These are phyloP conservation scores for Drosophila recens DNA, from an alignment of 2,888 invertebrate genomes.

Conservation along the genomic window DNA sequence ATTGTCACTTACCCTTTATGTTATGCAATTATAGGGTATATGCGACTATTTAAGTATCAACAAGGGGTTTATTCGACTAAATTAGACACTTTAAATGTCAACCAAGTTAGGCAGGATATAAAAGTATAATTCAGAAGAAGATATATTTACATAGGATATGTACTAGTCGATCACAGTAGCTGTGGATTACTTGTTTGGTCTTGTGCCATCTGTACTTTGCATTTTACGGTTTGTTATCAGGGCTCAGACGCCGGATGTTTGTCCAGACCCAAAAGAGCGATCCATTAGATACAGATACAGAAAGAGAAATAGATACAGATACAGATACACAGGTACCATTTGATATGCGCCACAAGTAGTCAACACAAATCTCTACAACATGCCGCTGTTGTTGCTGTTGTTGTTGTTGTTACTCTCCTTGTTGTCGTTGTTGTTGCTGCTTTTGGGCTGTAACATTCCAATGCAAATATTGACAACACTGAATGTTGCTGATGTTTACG, in stretches of 20 bases:
- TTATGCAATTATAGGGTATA: neutral
- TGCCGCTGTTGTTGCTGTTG: conserved; percentile 17
- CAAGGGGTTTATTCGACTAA: too few relatives aligned
- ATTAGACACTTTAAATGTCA: too few relatives aligned
- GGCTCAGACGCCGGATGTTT: conserved; percentile 61
- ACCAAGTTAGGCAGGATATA: too few relatives aligned
- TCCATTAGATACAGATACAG: conserved; percentile 28
- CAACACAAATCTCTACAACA: conserved; percentile 32
- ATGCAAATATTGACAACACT: conserved; percentile 70
- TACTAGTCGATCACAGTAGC: neutral
- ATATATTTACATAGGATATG: conserved; percentile 2
- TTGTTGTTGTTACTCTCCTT: conserved; percentile 26
- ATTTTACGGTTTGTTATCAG: conserved; percentile 55
- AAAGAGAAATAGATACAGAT: neutral
- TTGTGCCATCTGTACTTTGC: conserved; percentile 25
- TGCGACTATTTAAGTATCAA: neutral
- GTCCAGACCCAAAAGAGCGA: conserved; percentile 27
- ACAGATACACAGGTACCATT: conserved; percentile 48
- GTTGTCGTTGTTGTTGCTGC: conserved; percentile 20
- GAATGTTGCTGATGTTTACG: conserved; percentile 64
- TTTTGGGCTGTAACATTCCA: conserved; percentile 54
- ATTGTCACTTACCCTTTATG: neutral
- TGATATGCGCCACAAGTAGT: conserved; percentile 57
- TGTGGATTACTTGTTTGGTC: neutral
- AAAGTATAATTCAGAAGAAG: neutral